Conservation (phyloP, 2,888 invertebrate species). For the Hirtodrosophila alboralis region DNA sequence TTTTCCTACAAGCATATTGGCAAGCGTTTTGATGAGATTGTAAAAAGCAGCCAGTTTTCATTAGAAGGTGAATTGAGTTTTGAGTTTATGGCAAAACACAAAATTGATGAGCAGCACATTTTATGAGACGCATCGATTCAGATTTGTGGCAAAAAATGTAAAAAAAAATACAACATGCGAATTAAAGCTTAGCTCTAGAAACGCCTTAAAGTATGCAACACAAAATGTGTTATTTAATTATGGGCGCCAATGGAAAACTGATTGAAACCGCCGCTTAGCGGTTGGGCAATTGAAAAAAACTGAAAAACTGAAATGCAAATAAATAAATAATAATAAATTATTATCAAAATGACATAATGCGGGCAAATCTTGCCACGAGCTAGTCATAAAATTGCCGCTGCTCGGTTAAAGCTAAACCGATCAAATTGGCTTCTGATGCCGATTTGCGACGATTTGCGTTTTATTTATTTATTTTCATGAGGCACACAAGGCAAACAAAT, state of each 20-base stretch:
- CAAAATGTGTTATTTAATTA: constrained; percentile 16
- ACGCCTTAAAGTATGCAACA: constrained; percentile 50
- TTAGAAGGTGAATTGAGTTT: constrained; percentile 69
- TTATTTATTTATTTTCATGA: constrained; percentile 73
- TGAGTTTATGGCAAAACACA: constrained; percentile 19
- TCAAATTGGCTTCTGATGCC: constrained; percentile 74
- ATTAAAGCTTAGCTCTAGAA: constrained; percentile 9
- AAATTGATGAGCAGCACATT: constrained; percentile 36
- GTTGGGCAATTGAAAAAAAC: constrained; percentile 50
- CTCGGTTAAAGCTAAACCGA: constrained; percentile 70
- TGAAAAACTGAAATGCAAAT: constrained; percentile 46
- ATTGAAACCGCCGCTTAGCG: constrained; percentile 30
- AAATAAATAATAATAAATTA: constrained; percentile 63
- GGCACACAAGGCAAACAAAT: constrained; percentile 65
- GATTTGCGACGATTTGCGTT: constrained; percentile 67
- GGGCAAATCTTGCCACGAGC: constrained; percentile 68
- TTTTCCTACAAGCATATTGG: no score
- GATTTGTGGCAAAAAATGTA: constrained; percentile 13
- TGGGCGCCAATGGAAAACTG: constrained; percentile 3
- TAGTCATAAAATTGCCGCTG: constrained; percentile 58
- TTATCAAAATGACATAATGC: constrained; percentile 71
- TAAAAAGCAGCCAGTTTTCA: constrained; percentile 54
- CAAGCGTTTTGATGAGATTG: constrained; percentile 66
- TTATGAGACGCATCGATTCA: constrained; percentile 23
- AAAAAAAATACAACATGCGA: constrained; percentile 1